Evolutionary conservation across 64 coral and sea anemone species (phyloP), one percentile per base, ranked within the genome.

Genomic region (Montipora foliosa): DNA sequence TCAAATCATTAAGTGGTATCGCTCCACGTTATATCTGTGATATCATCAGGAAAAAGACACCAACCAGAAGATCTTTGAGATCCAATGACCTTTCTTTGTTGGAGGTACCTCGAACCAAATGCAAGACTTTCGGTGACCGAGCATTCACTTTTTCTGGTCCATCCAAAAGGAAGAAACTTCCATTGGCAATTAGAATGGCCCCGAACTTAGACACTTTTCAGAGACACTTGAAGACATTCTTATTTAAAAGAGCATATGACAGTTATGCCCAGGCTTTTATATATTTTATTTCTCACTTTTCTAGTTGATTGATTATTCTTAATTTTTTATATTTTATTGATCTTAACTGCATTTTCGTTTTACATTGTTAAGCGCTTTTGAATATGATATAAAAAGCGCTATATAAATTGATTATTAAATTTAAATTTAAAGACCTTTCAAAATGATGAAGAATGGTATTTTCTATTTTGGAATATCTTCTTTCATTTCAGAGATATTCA

Each of bases 131-230:
- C 49, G 89, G 62, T 61, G 89, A 58, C n/a, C 9, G 78, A 73
- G 89, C 89, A 80, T 91, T 91, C 67, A 61, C 57, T 20, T 78
- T 79, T 69, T 77, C 89, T 13, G 89, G 75, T 81, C 89, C 89
- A 69, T 47, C 59, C 9, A 8, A 79, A 11, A 82, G 59, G 89
- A 82, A 82, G 37, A 66, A 59, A 9, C 48, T 91, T 12, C 78
- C 77, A 14, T 46, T 67, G 29, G 81, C 14, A 72, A 79, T 90
- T 24, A 57, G 86, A 66, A 66, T 66, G 16, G 17, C 1, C 50
- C 44, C 50, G 46, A 46, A 44, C 73, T 37, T 44, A 75, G 72
- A 66, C 0, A 66, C 61, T 66, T 66, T 66, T 66, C 11, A 66
- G 61, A 66, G 15, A 66, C 61, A 66, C 61, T 66, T 66, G 15